phyloP scores from a whole-genome alignment of 2,113 vertebrate species.

The Sisor rabdophorus region DNA sequence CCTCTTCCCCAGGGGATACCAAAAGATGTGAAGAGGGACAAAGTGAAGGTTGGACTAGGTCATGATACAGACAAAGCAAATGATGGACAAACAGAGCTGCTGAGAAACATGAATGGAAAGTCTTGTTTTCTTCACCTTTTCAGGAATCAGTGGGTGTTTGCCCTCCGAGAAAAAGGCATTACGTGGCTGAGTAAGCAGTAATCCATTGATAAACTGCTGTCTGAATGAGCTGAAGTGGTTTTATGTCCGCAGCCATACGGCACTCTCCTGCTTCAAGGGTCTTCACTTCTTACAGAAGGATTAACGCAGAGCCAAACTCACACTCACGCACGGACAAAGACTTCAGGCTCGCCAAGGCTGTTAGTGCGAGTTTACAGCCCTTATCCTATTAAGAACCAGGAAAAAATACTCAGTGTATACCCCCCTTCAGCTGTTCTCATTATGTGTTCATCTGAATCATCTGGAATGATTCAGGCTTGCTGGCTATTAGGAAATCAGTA shows the following conservation, averaged over 20 bases:
- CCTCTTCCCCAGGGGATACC: conserved; percentile 22
- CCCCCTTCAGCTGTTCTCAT: neutral
- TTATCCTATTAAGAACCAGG: conserved; percentile 9
- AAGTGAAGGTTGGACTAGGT: conserved; percentile 20
- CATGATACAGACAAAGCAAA: conserved; percentile 1
- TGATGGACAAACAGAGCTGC: conserved; percentile 10
- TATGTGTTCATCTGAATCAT: conserved; percentile 6
- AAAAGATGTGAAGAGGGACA: conserved; percentile 20
- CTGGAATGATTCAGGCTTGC: conserved; percentile 10
- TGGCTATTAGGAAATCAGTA: conserved; percentile 12
- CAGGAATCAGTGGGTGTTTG: conserved; percentile 39
- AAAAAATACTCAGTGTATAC: neutral
- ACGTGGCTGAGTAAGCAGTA: conserved; percentile 48
- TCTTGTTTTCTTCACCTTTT: conserved; percentile 17
- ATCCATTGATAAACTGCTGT: conserved; percentile 46
- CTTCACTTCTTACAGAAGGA: conserved; percentile 35
- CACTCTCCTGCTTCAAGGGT: conserved; percentile 25
- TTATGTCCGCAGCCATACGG: conserved; percentile 38
- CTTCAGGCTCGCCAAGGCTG: neutral
- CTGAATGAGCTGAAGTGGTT: conserved; percentile 46
- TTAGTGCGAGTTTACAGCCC: neutral
- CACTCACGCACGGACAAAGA: neutral
- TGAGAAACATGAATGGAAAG: conserved; percentile 27
- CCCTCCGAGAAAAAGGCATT: conserved; percentile 46
- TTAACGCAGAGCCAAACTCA: conserved; percentile 40